Percentiles rank a stretch among this genome's conserved stretches.
Evolutionary conservation across 2,113 vertebrate species (phyloP).

Genomic region (Suncus etruscus): DNA sequence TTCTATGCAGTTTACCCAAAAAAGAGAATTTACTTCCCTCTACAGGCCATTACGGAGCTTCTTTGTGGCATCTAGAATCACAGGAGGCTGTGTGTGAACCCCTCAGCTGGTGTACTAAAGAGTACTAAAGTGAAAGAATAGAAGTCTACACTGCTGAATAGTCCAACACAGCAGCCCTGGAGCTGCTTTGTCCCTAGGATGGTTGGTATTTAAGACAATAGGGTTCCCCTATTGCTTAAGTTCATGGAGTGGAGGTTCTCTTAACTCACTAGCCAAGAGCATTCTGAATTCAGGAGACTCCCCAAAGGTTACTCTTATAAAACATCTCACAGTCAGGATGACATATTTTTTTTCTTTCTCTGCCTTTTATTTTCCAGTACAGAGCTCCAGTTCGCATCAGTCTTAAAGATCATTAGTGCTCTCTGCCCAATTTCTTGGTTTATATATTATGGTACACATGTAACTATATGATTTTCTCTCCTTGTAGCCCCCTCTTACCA

Average conservation of each 20-base stretch:
- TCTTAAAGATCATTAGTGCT: slow-evolving; percentile 63
- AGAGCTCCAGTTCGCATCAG: slow-evolving; percentile 70
- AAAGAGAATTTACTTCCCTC: background rate
- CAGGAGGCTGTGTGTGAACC: background rate
- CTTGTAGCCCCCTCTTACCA: slow-evolving; percentile 54
- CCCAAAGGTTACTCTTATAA: background rate
- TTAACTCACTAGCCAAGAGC: background rate
- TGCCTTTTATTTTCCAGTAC: slow-evolving; percentile 17
- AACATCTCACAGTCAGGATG: background rate
- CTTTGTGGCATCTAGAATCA: background rate
- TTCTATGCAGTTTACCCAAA: too few relatives aligned
- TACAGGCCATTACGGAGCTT: background rate
- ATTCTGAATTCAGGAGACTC: background rate
- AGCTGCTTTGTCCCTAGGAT: too few relatives aligned
- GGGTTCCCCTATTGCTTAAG: background rate
- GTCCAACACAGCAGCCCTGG: background rate
- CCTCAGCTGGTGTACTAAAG: background rate
- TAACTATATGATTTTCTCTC: slow-evolving; percentile 57
- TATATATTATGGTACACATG: slow-evolving; percentile 28
- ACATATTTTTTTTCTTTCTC: background rate
- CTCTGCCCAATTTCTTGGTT: slow-evolving; percentile 3
- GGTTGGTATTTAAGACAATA: background rate
- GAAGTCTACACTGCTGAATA: background rate
- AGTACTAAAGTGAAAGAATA: background rate
- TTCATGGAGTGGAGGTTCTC: background rate